Evolutionary conservation across 2,113 vertebrate species (phyloP).

Genomic region (Petrocephalus zakoni): DNA sequence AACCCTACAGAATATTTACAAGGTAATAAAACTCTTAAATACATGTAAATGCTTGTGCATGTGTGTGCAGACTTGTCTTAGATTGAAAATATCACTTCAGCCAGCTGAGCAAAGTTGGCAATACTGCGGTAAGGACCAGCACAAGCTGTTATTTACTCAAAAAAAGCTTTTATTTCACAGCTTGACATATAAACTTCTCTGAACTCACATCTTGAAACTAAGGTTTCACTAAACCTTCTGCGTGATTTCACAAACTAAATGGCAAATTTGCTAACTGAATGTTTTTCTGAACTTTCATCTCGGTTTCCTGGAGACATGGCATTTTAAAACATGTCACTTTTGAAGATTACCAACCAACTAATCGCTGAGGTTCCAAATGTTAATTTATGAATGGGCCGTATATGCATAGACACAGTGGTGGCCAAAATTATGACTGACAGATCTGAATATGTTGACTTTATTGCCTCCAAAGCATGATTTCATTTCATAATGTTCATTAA

Average conservation of each 20-base stretch:
- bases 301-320: slow-evolving; percentile 23
- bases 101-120: neutral
- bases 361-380: neutral
- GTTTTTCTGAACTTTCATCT: neutral
- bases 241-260: neutral
- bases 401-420: neutral
- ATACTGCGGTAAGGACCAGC: neutral
- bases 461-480: no score
- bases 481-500: no score
- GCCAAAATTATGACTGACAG: no score
- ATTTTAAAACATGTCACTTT: slow-evolving; percentile 20
- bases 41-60: neutral
- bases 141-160: slow-evolving; percentile 9
- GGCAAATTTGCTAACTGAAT: neutral
- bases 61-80: neutral
- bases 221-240: neutral
- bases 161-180: neutral
- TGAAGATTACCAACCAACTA: neutral
- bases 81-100: neutral
- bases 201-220: neutral
- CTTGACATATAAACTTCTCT: neutral
- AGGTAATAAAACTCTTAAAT: neutral
- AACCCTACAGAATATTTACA: neutral
- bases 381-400: neutral
- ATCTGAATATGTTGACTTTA: no score